phyloP scores from a whole-genome alignment of 2,113 vertebrate genomes.

The Melospiza melodia region DNA sequence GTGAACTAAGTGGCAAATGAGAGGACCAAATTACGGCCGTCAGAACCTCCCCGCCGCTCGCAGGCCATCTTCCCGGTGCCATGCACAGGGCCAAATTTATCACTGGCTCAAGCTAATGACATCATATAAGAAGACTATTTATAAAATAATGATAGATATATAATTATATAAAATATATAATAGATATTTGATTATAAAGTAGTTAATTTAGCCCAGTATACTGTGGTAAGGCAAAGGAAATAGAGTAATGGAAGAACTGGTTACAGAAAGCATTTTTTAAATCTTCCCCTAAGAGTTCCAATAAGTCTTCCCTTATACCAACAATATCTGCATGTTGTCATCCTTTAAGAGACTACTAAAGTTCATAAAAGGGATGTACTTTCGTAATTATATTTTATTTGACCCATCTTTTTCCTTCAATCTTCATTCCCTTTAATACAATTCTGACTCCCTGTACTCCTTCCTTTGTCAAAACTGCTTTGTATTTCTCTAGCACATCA shows the following conservation, averaged over 20 bases:
- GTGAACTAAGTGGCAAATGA: conserved; percentile 26
- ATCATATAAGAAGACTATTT: background rate
- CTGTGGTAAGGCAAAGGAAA: background rate
- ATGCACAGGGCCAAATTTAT: background rate
- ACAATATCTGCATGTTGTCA: background rate
- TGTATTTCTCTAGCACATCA: background rate
- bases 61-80: background rate
- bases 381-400: background rate
- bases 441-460: background rate
- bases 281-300: background rate
- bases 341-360: background rate
- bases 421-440: conserved; percentile 1
- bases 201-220: background rate
- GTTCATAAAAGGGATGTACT: conserved; percentile 26
- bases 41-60: background rate
- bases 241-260: background rate
- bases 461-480: conserved; percentile 7
- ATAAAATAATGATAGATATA: background rate
- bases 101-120: background rate
- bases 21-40: background rate
- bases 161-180: background rate
- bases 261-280: conserved; percentile 10
- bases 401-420: background rate
- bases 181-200: background rate
- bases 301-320: background rate